Percentiles rank a stretch among this genome's conserved stretches.
These are phyloP conservation scores for Elgaria multicarinata DNA, from an alignment of 2,113 vertebrate genomes.

Conservation along the genomic window DNA sequence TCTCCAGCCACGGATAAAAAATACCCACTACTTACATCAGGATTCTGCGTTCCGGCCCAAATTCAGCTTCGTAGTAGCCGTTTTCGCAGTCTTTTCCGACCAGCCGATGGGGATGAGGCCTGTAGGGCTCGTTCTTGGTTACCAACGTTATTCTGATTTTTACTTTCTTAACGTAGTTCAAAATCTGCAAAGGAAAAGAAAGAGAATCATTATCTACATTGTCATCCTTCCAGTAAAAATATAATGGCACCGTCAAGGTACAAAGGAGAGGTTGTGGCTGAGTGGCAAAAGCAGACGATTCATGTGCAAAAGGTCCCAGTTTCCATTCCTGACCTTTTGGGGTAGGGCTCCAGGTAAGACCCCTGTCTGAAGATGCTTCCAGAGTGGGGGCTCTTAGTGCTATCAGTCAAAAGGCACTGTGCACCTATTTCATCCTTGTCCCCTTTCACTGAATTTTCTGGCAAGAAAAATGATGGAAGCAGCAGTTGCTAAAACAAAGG, in stretches of 20 bases:
- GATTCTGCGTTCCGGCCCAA: conserved; percentile 92
- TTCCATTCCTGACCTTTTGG: no score
- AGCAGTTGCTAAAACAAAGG: no score
- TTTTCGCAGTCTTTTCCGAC: conserved; percentile 98
- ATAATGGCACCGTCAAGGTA: background rate
- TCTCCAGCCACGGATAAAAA: conserved; percentile 6
- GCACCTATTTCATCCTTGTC: no score
- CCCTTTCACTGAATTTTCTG: no score
- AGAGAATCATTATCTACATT: background rate
- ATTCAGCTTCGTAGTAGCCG: conserved; percentile 96
- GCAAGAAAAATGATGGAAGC: no score
- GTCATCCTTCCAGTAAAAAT: background rate
- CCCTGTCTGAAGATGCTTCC: background rate
- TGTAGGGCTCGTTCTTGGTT: conserved; percentile 94
- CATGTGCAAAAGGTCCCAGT: background rate
- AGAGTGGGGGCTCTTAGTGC: no score
- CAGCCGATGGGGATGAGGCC: conserved; percentile 95
- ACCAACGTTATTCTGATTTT: conserved; percentile 94
- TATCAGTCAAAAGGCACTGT: no score
- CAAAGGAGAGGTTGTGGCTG: no score
- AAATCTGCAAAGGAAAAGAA: conserved; percentile 79
- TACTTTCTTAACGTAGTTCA: conserved; percentile 88
- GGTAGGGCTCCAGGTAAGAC: background rate
- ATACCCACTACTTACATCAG: conserved; percentile 86
- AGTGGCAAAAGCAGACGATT: background rate